A percentile compares a stretch with the other conserved stretches of the same genome.
These are phyloP conservation scores for Upupa epops DNA, from an alignment of 2,113 vertebrate species.

Conservation along the genomic window DNA sequence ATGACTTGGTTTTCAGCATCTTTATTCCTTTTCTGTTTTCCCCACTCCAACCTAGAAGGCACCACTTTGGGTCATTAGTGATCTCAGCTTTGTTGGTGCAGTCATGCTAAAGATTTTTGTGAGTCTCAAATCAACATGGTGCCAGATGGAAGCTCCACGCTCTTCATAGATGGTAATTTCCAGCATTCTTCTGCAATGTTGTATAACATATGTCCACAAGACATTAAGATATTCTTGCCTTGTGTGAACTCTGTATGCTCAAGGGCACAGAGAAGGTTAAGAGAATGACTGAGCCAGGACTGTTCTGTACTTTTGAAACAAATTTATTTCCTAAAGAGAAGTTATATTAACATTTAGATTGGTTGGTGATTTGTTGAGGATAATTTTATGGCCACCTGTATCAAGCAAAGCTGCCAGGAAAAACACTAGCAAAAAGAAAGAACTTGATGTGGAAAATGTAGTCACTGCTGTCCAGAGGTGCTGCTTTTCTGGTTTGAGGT, in stretches of 20 bases:
- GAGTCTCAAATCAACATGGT: background rate
- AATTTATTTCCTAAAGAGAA: background rate
- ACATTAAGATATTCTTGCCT: constrained; percentile 36
- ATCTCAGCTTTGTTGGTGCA: background rate
- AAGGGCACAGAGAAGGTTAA: constrained; percentile 7
- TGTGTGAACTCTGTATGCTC: background rate
- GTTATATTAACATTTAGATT: background rate
- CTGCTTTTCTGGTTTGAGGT: background rate
- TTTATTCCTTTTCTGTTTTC: background rate
- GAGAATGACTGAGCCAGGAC: background rate
- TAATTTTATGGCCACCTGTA: background rate
- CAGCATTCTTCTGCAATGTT: constrained; percentile 36
- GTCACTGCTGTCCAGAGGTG: background rate
- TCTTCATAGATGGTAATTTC: constrained; percentile 59
- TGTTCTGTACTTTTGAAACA: background rate
- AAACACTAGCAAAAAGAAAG: background rate
- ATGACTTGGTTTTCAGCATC: background rate
- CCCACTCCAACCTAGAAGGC: background rate
- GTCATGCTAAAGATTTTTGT: constrained; percentile 36
- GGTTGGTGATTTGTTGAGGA: background rate
- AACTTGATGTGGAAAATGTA: background rate
- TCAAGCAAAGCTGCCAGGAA: background rate
- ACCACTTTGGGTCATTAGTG: background rate
- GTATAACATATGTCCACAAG: constrained; percentile 53
- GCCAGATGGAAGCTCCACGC: constrained; percentile 66